Percentiles rank a stretch among this genome's conserved stretches.
phyloP scores from a whole-genome alignment of 1,140 invertebrate genomes.

The Cotesia typhae region DNA sequence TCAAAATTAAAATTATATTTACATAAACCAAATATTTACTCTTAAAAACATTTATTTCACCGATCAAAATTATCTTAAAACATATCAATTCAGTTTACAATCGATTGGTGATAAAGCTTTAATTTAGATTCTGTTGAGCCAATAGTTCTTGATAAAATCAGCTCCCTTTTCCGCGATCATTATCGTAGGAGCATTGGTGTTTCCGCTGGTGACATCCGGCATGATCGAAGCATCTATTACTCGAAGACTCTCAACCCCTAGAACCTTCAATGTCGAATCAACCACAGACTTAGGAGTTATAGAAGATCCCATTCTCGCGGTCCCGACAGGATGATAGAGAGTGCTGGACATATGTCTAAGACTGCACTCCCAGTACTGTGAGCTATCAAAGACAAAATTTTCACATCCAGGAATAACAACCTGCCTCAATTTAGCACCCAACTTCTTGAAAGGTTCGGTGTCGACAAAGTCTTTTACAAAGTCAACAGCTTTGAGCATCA shows the following conservation, averaged over 20 bases:
- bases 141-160: constrained; percentile 72
- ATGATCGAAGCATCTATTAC: constrained; percentile 81
- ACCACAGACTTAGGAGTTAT: constrained; percentile 76
- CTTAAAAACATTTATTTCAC: too few species aligned
- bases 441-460: constrained; percentile 69
- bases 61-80: too few species aligned
- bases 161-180: constrained; percentile 80
- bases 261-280: constrained; percentile 71
- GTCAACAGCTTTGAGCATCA: constrained; percentile 73
- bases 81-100: too few species aligned
- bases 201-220: constrained; percentile 66
- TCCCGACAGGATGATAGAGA: constrained; percentile 82
- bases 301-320: constrained; percentile 84
- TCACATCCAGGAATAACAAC: constrained; percentile 73
- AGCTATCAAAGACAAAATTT: constrained; percentile 70
- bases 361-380: constrained; percentile 80
- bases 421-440: constrained; percentile 70
- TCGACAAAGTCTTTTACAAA: constrained; percentile 69
- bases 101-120: background rate
- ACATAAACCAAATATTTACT: too few species aligned
- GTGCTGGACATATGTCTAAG: constrained; percentile 74
- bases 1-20: too few species aligned
- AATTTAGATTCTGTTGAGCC: constrained; percentile 30
- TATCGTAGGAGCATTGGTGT: constrained; percentile 73
- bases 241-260: constrained; percentile 75